Evolutionary conservation across 2,888 invertebrate species (phyloP), one percentile per base, ranked within the genome.

Genomic region (Hemicrepidius hirtus): DNA sequence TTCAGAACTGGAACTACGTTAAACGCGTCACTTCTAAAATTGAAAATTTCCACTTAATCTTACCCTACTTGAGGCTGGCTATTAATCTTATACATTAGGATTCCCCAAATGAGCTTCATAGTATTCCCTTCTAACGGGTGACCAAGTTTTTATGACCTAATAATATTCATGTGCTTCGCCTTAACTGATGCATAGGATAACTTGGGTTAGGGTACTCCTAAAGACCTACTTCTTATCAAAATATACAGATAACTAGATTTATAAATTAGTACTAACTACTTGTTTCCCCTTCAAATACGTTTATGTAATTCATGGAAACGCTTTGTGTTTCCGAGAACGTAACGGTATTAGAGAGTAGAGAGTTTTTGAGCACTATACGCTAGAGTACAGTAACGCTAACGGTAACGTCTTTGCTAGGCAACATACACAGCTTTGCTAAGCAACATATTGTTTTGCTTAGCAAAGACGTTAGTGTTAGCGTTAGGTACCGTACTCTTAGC

Each of bases 41-140:
- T 57, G 57, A 57, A 40, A 57, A 57, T 32, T 57, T 37, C 57
- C 37, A 57, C 57, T 57, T 57, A 16, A 57, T 35, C 20, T 69
- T 37, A 53, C 62, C 44, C 44, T 37, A 53, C 18, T 13, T 53
- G 20, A 21, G n/a, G 49, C n/a, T 49, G 12, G 20, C 49, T 49
- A 49, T 20, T 49, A 49, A 53, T 53, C 12, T 28, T 13, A 28
- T 53, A 53, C 28, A 28, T 44, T 32, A 53, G 13, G 13, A 53
- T 53, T 53, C 53, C 18, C 44, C 24, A 28, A 28, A 28, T 32
- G 7, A 13, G 13, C 32, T 53, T 53, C 13, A 13, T 16, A 53
- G 28, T 32, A 32, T 32, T 32, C 32, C 7, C 1, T 7, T n/a
- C n/a, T 24, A 20, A 24, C 53, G 53, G 28, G 28, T 53, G 28